Base-by-base conservation (phyloP, 2,113 vertebrate species). In the Scolopax mira region DNA sequence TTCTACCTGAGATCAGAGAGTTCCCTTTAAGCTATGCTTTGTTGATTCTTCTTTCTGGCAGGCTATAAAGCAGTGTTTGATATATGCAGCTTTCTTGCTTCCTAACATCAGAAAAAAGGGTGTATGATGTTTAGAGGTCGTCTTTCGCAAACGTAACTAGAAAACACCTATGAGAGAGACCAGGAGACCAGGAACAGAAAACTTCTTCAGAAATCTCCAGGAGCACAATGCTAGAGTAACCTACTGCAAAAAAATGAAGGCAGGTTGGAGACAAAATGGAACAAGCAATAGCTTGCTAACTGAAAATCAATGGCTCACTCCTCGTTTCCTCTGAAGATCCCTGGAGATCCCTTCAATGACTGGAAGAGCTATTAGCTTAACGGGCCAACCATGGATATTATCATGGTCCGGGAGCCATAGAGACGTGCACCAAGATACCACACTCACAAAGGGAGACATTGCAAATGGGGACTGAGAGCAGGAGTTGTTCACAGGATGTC, bases 1-100 rank as follows among this genome's bases (percentile, higher is more conserved):
- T 87, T 96, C 80, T 95, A 80, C 73, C 52, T 57, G 67, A 90
- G 77, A 96, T 95, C 90, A 96, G 88, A 95, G 72, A 75, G 19
- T 7, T 93, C 46, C 85, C 90, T 93, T 62, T 55, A 84, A 96
- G 90, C 90, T 75, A 93, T 19, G 15, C 79, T 92, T 90, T 93
- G 92, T 27, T 91, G 64, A 71, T 35, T 80, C 28, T 83, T 90
- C 55, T 77, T 92, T 83, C 88, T 96, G 88, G 85, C 82, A 92
- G 88, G 42, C 78, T 90, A 71, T 80, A 67, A 93, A 96, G 57
- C 65, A 84, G 17, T 21, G n/a, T 87, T 94, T 91, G 78, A 93
- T 79, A 74, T 18, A 67, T 28, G 62, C 46, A 94, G 58, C 79
- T 90, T 84, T 67, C 79, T 90, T 79, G 25, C 67, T 94, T 71